Evolutionary conservation across 2,888 invertebrate species (phyloP).

Genomic region (Cephalotes varians): DNA sequence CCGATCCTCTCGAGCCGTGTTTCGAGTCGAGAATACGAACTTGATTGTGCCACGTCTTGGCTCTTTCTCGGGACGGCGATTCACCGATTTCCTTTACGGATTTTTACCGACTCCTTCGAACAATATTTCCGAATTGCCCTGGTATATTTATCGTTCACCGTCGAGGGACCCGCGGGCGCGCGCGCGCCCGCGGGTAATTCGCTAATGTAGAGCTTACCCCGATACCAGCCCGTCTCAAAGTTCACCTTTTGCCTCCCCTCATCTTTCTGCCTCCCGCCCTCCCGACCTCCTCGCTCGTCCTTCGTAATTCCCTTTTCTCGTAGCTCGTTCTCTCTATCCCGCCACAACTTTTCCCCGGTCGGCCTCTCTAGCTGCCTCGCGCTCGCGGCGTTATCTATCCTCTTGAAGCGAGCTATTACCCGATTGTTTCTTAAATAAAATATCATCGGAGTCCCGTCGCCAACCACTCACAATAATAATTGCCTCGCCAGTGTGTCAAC

Average conservation of each 20-base stretch:
- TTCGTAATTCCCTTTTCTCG: constrained; percentile 59
- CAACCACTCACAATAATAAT: constrained; percentile 85
- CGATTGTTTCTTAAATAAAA: constrained; percentile 85
- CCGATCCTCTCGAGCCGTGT: not conserved
- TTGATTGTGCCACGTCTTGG: not conserved
- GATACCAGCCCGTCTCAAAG: constrained; percentile 61
- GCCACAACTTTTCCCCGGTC: constrained; percentile 34
- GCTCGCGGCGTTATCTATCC: constrained; percentile 64
- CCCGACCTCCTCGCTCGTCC: not conserved
- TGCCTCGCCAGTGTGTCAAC: constrained; percentile 81
- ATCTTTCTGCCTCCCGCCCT: constrained; percentile 45
- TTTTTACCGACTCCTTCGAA: constrained; percentile 14
- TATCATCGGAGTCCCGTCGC: constrained; percentile 81
- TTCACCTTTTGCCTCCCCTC: constrained; percentile 68
- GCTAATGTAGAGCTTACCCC: constrained; percentile 79
- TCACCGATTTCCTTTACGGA: not conserved
- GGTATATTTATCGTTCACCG: constrained; percentile 49
- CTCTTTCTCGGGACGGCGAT: not conserved
- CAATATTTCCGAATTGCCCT: constrained; percentile 34
- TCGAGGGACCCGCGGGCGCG: constrained; percentile 23
- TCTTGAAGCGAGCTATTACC: constrained; percentile 83
- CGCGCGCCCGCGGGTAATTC: constrained; percentile 75
- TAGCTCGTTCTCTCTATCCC: constrained; percentile 53
- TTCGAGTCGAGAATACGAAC: not conserved
- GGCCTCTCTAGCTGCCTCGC: constrained; percentile 9